These are phyloP conservation scores for Leptodactylus fuscus DNA, from an alignment of 2,113 vertebrate genomes.

Conservation along the genomic window DNA sequence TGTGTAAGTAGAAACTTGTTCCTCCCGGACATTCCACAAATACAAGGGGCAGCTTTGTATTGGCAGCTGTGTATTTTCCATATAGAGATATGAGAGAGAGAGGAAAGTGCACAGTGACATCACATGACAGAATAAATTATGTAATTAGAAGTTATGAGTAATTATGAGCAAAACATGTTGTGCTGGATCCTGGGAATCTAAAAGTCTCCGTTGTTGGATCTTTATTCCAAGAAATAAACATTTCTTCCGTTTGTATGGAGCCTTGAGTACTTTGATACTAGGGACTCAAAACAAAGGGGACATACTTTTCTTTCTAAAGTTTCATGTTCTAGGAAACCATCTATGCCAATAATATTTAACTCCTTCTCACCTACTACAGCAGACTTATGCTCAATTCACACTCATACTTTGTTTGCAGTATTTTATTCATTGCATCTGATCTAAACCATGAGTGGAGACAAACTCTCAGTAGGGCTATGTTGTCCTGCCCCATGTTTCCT, in stretches of 20 bases:
- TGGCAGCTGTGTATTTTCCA: slow-evolving; percentile 32
- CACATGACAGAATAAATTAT: slow-evolving; percentile 23
- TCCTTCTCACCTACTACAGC: too few relatives aligned
- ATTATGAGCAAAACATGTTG: neutral
- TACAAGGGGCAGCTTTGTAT: slow-evolving; percentile 48
- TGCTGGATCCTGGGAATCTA: neutral
- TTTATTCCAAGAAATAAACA: neutral
- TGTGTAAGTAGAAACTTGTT: slow-evolving; percentile 28
- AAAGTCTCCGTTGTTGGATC: neutral
- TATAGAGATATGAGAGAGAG: neutral
- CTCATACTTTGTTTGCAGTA: too few relatives aligned
- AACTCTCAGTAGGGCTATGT: too few relatives aligned
- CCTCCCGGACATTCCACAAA: slow-evolving; percentile 20
- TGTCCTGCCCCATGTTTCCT: too few relatives aligned
- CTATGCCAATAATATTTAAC: neutral
- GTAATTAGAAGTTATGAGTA: slow-evolving; percentile 6
- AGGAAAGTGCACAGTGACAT: slow-evolving; percentile 30
- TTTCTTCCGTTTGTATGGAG: neutral
- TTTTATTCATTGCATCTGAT: too few relatives aligned
- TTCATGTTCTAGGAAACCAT: neutral
- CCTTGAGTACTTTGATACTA: neutral
- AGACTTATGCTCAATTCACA: too few relatives aligned
- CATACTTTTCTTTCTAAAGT: neutral
- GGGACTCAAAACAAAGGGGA: neutral
- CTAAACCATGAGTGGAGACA: too few relatives aligned